These are phyloP conservation scores for Forpus xanthops DNA, from an alignment of 2,797 vertebrate species.

Conservation along the genomic window DNA sequence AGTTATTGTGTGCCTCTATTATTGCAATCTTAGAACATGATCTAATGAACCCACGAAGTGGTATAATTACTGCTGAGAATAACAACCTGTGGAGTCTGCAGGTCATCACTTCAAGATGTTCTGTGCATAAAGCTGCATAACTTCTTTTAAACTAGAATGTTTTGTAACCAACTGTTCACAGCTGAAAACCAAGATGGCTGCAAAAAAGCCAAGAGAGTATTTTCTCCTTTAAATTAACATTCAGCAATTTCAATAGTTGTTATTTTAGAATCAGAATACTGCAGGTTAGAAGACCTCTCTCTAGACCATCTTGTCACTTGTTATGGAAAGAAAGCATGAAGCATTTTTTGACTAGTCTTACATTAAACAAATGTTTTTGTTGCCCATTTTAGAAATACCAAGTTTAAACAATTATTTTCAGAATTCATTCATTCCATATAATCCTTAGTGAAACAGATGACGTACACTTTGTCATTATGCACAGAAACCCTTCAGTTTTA, in stretches of 20 bases:
- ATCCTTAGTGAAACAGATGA: not conserved
- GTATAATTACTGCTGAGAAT: not conserved
- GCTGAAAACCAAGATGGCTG: not conserved
- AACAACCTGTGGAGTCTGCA: not conserved
- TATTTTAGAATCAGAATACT: not conserved
- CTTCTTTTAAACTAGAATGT: not conserved
- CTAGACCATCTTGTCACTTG: not conserved
- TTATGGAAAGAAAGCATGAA: not conserved
- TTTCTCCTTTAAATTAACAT: not conserved
- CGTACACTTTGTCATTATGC: not conserved
- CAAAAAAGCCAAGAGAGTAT: not conserved
- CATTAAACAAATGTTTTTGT: not conserved
- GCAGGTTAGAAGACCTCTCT: not conserved
- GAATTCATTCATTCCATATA: not conserved
- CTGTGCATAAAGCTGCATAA: too few relatives aligned
- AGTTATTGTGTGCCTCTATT: not conserved
- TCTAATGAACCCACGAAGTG: fast-evolving
- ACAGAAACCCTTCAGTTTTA: not conserved
- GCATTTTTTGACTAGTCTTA: not conserved
- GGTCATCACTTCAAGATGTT: not conserved
- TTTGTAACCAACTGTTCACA: not conserved
- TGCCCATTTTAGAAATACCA: not conserved
- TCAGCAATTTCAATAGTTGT: not conserved
- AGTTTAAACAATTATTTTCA: not conserved
- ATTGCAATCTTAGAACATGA: not conserved